These are phyloP conservation scores for Caenorhabditis uteleia DNA, from an alignment of 2,888 invertebrate genomes.

Conservation along the genomic window DNA sequence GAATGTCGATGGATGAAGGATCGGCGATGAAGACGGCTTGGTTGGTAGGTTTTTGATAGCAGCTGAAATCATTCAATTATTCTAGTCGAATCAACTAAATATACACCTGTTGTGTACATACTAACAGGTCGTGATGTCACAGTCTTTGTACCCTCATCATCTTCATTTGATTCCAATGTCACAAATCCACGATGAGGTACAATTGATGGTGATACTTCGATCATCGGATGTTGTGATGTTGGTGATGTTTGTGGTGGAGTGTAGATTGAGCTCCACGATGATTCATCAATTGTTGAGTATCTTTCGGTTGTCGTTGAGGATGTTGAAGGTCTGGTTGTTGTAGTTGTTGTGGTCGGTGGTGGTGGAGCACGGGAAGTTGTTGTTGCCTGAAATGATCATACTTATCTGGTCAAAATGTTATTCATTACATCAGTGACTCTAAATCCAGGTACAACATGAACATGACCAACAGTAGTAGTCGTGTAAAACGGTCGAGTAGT, in stretches of 20 bases:
- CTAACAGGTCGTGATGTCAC: constrained; percentile 11
- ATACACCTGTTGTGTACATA: constrained; percentile 19
- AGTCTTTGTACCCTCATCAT: constrained; percentile 12
- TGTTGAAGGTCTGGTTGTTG: constrained; percentile 7
- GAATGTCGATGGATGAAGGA: constrained; percentile 29
- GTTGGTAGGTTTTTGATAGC: constrained; percentile 25
- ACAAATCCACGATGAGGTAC: constrained; percentile 25
- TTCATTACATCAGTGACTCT: constrained; percentile 23
- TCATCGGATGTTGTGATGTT: constrained; percentile 13
- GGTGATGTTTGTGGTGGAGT: constrained; percentile 8
- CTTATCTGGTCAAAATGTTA: neutral
- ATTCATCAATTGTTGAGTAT: neutral
- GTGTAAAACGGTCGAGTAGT: constrained; percentile 7
- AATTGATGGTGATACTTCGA: constrained; percentile 19
- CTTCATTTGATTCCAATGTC: constrained; percentile 23
- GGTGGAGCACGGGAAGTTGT: neutral
- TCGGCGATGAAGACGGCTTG: constrained; percentile 14
- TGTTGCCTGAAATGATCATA: constrained; percentile 2
- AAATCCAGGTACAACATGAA: constrained; percentile 26
- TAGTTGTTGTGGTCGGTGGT: constrained; percentile 8
- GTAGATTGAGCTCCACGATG: neutral
- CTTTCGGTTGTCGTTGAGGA: constrained; percentile 18
- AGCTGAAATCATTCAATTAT: neutral
- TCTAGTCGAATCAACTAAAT: neutral
- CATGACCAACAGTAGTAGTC: constrained; percentile 8